Percentiles rank a stretch among this genome's conserved stretches.
These are phyloP conservation scores for Drosophila monieri DNA, from an alignment of 2,888 invertebrate genomes.

Conservation along the genomic window DNA sequence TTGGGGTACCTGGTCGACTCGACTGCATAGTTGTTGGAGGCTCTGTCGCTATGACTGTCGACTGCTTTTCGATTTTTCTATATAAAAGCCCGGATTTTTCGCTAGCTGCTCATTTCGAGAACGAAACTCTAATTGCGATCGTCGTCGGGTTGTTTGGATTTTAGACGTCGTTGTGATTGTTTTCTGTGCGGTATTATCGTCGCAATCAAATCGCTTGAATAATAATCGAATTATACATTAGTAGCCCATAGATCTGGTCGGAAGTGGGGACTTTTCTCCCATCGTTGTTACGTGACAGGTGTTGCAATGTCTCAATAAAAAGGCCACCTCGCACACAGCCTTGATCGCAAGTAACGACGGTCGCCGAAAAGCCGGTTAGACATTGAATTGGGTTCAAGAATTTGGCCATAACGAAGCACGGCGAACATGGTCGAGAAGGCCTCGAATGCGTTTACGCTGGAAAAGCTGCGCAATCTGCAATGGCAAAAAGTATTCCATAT, in stretches of 20 bases:
- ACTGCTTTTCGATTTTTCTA: constrained; percentile 13
- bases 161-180: constrained; percentile 15
- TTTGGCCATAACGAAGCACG: constrained; percentile 3
- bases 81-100: constrained; percentile 35
- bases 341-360: background rate
- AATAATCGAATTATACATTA: constrained; percentile 27
- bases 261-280: constrained; percentile 16
- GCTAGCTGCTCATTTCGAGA: constrained; percentile 42
- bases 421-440: constrained; percentile 72
- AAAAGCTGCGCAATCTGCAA: constrained; percentile 62
- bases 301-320: constrained; percentile 22
- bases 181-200: constrained; percentile 40
- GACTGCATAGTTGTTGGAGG: background rate
- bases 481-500: constrained; percentile 76
- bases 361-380: background rate
- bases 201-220: constrained; percentile 36
- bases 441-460: constrained; percentile 50
- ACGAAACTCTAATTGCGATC: constrained; percentile 50
- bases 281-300: constrained; percentile 34
- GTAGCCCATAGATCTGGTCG: constrained; percentile 22
- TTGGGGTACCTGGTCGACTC: background rate
- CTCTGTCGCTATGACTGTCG: background rate
- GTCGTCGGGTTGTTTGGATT: constrained; percentile 18
- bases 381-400: constrained; percentile 14
- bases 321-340: background rate